Base-by-base conservation (phyloP, 2,888 invertebrate genomes). In the Orthosia incerta region DNA sequence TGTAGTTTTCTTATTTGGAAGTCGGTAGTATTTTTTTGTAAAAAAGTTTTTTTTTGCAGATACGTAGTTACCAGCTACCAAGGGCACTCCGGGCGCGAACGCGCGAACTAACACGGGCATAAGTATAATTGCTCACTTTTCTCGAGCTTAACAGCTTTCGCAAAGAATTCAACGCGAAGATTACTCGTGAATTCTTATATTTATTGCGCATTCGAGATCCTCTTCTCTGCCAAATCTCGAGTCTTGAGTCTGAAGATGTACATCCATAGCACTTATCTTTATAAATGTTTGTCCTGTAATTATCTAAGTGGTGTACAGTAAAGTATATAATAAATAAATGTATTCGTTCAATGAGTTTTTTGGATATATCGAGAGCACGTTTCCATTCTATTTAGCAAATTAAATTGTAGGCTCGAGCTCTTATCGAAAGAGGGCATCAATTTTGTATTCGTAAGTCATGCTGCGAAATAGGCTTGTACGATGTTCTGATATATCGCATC, bases 121-220 rank as follows among this genome's bases (percentile, higher is more conserved):
- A 61, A 56, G 23, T 50, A 67, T 87, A 89, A 88, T 87, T 89
- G 88, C 85, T 85, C 80, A 87, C 82, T 87, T 87, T 78, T 72
- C 80, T 79, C 76, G 59, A 80, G 74, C 66, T 76, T 76, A 69
- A 85, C 67, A 66, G 68, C 64, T 72, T 66, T 68, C 60, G 57
- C 53, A 78, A 65, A 60, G 60, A 76, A 83, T 72, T 71, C 60
- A 77, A 69, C 73, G n/a, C 26, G 50, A 69, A 78, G 71, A 78
- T 85, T 80, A 72, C 77, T 67, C 51, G 74, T 75, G 73, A 88
- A 75, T 83, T 80, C 86, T 85, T 68, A 74, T 67, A 55, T 84
- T 86, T 64, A 79, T 78, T 63, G 62, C 46, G 60, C 64, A 73
- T 69, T 85, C 48, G 31, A 26, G 31, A 74, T 59, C 48, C 56